Evolutionary conservation across 1,140 invertebrate species (phyloP), one percentile per base, ranked within the genome.

Genomic region (Ptiloglossa arizonensis): DNA sequence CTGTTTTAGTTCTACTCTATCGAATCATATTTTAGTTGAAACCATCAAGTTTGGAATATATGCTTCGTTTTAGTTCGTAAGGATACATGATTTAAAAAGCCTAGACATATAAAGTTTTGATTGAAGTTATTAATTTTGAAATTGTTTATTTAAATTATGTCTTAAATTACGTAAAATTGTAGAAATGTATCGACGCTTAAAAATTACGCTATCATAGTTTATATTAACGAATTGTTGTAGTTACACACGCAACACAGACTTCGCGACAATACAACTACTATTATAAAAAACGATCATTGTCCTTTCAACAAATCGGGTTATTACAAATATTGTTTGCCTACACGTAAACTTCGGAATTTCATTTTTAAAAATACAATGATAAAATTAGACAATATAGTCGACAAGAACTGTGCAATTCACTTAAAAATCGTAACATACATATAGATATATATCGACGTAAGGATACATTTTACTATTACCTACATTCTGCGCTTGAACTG

Each of bases 121-220:
- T 80, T 67, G 52, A 76, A 76, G 27, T 78, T 46, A 52, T 69
- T 62, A 48, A 64, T 38, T 67, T 50, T 38, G 15, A 85, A 77
- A 73, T 86, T 86, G 87, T 89, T 89, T 90, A 90, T 92, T 92
- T 89, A 87, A 89, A 89, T 86, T 87, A 87, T 63, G 67, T 82
- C 64, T 87, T 86, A 77, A 77, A 81, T 86, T 75, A 81, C 80
- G 72, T 86, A 87, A 76, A 86, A 83, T 79, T 66, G 86, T 90
- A 89, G 67, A 89, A 89, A 89, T 72, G 82, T 86, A 88, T 77
- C 50, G 76, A 85, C 67, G 82, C 81, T 88, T 82, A 85, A 80
- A 75, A 83, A 63, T 81, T 81, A 75, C 59, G 71, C 78, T 85
- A 82, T 78, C 56, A 82, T 77, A 78, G 60, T 75, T 86, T 38